A percentile compares a stretch with the other conserved stretches of the same genome.
phyloP scores from a whole-genome alignment of 2,888 invertebrate genomes.

The Mesoligia furuncula region DNA sequence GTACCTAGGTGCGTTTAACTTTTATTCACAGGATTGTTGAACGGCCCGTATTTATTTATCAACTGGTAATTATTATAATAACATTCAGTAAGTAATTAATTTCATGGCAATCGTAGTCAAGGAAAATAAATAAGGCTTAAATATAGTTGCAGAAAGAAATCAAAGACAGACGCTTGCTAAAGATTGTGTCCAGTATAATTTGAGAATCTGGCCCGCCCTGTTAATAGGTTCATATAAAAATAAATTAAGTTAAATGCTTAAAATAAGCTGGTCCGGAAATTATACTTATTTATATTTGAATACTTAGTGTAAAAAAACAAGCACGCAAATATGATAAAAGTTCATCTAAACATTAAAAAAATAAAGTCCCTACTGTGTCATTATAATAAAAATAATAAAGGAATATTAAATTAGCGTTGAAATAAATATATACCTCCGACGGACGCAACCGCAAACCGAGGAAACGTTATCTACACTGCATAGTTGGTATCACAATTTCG shows the following conservation, averaged over 20 bases:
- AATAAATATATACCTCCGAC: constrained; percentile 72
- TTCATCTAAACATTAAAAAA: constrained; percentile 6
- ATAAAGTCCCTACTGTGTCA: not conserved
- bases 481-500: constrained; percentile 76
- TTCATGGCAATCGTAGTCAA: constrained; percentile 7
- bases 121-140: constrained; percentile 5
- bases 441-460: constrained; percentile 82
- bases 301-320: not conserved
- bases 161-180: not conserved
- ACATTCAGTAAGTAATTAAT: constrained; percentile 10
- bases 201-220: not conserved
- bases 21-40: constrained; percentile 3
- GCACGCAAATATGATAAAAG: constrained; percentile 2
- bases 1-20: not conserved
- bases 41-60: not conserved
- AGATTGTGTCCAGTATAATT: not conserved
- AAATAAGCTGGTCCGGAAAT: not conserved
- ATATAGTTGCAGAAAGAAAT: not conserved
- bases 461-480: constrained; percentile 83
- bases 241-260: not conserved
- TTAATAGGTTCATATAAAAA: not conserved
- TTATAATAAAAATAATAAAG: constrained; percentile 5
- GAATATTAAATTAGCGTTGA: constrained; percentile 64
- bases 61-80: constrained; percentile 15
- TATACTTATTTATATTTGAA: not conserved